Conservation (phyloP, 1,140 invertebrate genomes). For the Drosophila bocki region DNA sequence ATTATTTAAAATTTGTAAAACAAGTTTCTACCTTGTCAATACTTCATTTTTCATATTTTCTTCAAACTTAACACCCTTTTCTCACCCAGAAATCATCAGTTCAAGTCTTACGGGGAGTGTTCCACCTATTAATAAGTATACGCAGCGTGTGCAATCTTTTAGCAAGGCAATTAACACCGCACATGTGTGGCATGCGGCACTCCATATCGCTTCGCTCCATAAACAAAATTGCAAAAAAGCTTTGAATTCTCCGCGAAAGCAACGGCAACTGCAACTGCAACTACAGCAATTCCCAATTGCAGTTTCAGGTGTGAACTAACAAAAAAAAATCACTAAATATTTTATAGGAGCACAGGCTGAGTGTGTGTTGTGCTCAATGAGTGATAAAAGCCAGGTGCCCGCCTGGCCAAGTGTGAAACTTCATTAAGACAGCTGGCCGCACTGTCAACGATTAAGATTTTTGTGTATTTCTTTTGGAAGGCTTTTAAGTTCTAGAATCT, state of each 20-base stretch:
- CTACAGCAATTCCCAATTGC: constrained; percentile 13
- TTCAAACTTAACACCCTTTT: not conserved
- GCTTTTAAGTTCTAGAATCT: constrained; percentile 5
- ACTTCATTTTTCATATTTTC: not conserved
- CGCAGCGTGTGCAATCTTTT: constrained; percentile 50
- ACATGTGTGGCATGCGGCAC: constrained; percentile 27
- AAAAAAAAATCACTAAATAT: constrained; percentile 38
- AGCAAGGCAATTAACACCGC: constrained; percentile 45
- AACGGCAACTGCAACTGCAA: constrained; percentile 37
- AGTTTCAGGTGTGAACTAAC: constrained; percentile 58
- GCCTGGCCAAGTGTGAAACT: constrained; percentile 32
- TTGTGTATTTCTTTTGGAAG: not conserved
- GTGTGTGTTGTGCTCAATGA: constrained; percentile 12
- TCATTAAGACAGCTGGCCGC: constrained; percentile 29
- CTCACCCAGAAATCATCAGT: not conserved
- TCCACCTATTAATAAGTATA: constrained; percentile 55
- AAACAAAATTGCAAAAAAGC: constrained; percentile 55
- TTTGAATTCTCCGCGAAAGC: constrained; percentile 17
- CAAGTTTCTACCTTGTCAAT: too few species aligned
- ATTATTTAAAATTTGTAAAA: not conserved
- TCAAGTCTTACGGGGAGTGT: not conserved
- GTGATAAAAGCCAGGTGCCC: constrained; percentile 58
- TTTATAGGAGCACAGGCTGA: constrained; percentile 23
- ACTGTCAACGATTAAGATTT: constrained; percentile 43
- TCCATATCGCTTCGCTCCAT: constrained; percentile 35